A percentile compares a stretch with the other conserved stretches of the same genome.
Conservation (phyloP, 2,797 vertebrate genomes). For the Acrocephalus scirpaceus region DNA sequence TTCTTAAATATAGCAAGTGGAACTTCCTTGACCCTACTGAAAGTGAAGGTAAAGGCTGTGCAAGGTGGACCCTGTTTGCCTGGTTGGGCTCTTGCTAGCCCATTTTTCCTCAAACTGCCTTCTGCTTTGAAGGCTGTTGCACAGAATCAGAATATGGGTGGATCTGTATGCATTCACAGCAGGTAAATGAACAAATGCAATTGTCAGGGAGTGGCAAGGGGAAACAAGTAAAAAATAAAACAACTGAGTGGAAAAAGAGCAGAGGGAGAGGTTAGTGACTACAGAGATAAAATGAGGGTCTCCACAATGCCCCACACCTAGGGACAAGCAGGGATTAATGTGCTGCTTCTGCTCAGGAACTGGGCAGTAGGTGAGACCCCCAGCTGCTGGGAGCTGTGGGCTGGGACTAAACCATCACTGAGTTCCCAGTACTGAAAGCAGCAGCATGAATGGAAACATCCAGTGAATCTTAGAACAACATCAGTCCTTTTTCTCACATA, state of each 20-base stretch:
- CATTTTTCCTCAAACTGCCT: not conserved
- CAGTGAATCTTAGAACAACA: not conserved
- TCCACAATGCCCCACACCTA: not conserved
- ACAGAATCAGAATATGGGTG: not conserved
- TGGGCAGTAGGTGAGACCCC: not conserved
- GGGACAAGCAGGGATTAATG: not conserved
- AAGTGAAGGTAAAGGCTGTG: not conserved
- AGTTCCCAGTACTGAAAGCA: not conserved
- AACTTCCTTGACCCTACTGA: not conserved
- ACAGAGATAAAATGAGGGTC: not conserved
- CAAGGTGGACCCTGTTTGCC: not conserved
- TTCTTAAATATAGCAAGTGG: not conserved
- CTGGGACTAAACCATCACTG: not conserved
- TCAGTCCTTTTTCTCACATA: not conserved
- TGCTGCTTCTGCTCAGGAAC: not conserved
- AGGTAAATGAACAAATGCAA: not conserved
- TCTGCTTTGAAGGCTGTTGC: constrained; percentile 12
- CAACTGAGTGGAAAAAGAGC: not conserved
- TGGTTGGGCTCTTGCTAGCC: not conserved
- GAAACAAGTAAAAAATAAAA: not conserved
- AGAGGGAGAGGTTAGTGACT: not conserved
- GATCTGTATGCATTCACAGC: not conserved
- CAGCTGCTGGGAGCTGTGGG: not conserved
- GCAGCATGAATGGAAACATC: not conserved
- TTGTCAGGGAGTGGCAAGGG: not conserved